Conservation (phyloP, 2,888 invertebrate species). For the Rotaria magnacalcarata region DNA sequence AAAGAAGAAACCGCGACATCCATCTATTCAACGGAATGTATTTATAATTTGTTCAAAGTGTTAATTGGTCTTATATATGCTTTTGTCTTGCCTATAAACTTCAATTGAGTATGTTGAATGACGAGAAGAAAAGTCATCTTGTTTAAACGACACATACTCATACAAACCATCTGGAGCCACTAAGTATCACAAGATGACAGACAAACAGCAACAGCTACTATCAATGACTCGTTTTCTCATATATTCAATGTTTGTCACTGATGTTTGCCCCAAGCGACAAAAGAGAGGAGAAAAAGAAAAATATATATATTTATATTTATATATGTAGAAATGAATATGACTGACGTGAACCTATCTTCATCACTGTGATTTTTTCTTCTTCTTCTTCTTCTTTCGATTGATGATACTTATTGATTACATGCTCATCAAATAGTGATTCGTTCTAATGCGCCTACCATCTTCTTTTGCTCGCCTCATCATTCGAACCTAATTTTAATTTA, state of each 20-base stretch:
- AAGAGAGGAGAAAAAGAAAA: background rate
- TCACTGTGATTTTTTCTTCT: constrained; percentile 9
- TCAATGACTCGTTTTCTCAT: constrained; percentile 29
- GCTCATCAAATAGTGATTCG: constrained; percentile 31
- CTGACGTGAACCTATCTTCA: background rate
- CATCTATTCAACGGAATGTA: constrained; percentile 3
- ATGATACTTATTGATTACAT: constrained; percentile 25
- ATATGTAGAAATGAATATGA: background rate
- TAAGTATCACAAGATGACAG: constrained; percentile 21
- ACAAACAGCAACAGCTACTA: constrained; percentile 29
- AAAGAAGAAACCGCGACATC: constrained; percentile 26
- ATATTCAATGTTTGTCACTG: constrained; percentile 25
- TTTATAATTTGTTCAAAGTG: constrained; percentile 28
- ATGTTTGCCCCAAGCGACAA: constrained; percentile 25
- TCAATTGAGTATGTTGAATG: constrained; percentile 31
- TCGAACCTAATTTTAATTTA: constrained; percentile 26
- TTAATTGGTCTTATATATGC: constrained; percentile 16
- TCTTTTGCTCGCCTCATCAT: background rate
- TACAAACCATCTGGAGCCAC: constrained; percentile 31
- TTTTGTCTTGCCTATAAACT: constrained; percentile 29
- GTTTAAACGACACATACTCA: constrained; percentile 28
- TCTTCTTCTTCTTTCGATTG: background rate
- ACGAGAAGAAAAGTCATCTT: constrained; percentile 31
- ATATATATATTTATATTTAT: no score
- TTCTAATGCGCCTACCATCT: background rate